Base-by-base conservation (phyloP, 2,113 vertebrate genomes). In the Eurypyga helias region DNA sequence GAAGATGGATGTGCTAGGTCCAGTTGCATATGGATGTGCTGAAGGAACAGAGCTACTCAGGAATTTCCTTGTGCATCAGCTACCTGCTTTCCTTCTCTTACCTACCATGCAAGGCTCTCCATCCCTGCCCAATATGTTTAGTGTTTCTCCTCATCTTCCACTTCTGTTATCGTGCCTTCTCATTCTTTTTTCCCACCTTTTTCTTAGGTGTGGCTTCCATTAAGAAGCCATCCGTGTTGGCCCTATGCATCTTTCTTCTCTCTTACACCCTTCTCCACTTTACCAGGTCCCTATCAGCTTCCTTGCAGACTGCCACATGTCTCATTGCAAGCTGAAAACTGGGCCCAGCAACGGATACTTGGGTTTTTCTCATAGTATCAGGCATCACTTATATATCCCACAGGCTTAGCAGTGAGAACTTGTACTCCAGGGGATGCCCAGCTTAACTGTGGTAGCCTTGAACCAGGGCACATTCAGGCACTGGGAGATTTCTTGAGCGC, bases 301-400 rank as follows among this genome's bases (percentile, higher is more conserved):
- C 51, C 12, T n/a, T 34, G 17, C 62, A 66, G 55, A 69, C 31
- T 73, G 48, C n/a, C 23, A 12, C 13, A 26, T 11, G 7, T 67
- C 57, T 52, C 12, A 62, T 36, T 89, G 36, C 48, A 58, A 73
- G 41, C 19, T 55, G 46, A 66, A 87, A 72, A 17, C 18, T 7
- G 11, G 36, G 15, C 28, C 14, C 20, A 20, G 3, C 1, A 2
- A 45, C 1, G 1, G 14, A 51, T 67, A n/a, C 28, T 49, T 72
- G 25, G 0, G 3, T 21, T 72, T 61, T 51, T 75, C 17, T 45
- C 24, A 23, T 0, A 20, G 24, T 19, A 4, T 46, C 8, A 2
- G 24, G 8, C 28, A 38, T 45, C 0, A 0, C 17, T 71, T 5
- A 31, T 6, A 4, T 51, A 66, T 78, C 33, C 60, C 19, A 66